Conservation (phyloP, 2,797 vertebrate species). For the Myotis daubentonii region DNA sequence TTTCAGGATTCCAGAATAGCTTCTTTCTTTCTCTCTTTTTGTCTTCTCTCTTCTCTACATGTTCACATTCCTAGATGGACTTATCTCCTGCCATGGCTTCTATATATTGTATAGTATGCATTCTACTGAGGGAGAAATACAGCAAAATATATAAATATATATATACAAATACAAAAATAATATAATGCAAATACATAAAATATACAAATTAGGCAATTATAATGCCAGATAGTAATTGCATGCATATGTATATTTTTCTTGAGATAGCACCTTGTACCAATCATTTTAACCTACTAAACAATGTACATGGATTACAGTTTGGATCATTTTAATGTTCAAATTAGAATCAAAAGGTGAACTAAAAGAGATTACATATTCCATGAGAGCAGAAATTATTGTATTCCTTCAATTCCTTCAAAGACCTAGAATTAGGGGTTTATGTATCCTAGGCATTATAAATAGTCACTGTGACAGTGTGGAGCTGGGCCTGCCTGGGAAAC, state of each 20-base stretch:
- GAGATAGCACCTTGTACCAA: background rate
- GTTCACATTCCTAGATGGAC: background rate
- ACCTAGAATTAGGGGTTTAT: background rate
- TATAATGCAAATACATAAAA: background rate
- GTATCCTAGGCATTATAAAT: background rate
- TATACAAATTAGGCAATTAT: background rate
- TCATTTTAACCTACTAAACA: conserved; percentile 35
- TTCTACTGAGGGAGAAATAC: background rate
- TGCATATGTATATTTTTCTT: background rate
- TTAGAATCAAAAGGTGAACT: background rate
- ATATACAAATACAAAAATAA: background rate
- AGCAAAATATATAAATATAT: background rate
- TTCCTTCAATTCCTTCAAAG: background rate
- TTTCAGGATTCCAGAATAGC: background rate
- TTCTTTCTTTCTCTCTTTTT: background rate
- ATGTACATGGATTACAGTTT: background rate
- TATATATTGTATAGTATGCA: background rate
- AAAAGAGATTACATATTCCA: background rate
- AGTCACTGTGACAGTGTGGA: background rate
- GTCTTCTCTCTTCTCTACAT: background rate
- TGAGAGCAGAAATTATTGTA: background rate
- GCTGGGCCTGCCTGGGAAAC: background rate
- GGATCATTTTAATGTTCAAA: background rate
- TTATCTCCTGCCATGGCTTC: background rate
- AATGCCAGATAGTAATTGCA: background rate